These are phyloP conservation scores for Noctilio leporinus DNA, from an alignment of 2,113 vertebrate species.

Conservation along the genomic window DNA sequence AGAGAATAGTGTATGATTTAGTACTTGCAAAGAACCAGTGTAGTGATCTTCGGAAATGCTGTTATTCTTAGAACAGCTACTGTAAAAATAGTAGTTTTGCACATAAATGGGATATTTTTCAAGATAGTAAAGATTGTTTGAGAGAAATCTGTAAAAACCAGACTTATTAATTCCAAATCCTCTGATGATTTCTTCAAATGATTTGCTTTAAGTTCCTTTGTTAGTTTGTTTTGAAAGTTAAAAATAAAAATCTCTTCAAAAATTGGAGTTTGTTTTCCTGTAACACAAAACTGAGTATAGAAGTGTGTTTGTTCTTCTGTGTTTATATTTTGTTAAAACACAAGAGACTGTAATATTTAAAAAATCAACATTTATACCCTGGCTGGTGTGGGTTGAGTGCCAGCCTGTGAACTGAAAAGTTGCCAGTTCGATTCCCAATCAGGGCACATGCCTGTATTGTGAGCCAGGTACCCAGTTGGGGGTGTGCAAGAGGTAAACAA, in stretches of 20 bases:
- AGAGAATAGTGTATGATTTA: constrained; percentile 11
- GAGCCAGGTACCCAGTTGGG: too few relatives aligned
- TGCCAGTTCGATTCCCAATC: too few relatives aligned
- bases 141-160: constrained; percentile 20
- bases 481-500: too few relatives aligned
- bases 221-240: constrained; percentile 18
- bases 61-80: not conserved
- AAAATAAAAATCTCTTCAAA: constrained; percentile 23
- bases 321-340: constrained; percentile 27
- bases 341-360: not conserved
- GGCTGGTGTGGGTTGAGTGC: too few relatives aligned
- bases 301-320: constrained; percentile 3
- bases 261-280: not conserved
- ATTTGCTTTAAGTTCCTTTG: constrained; percentile 10
- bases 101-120: not conserved
- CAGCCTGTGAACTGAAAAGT: too few relatives aligned
- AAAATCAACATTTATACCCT: constrained; percentile 35
- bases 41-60: not conserved
- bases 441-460: too few relatives aligned
- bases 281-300: constrained; percentile 11
- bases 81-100: constrained; percentile 26
- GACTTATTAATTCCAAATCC: not conserved
- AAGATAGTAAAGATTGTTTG: not conserved
- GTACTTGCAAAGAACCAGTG: not conserved
- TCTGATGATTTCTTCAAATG: not conserved